Evolutionary conservation across 1,140 invertebrate species (phyloP), one percentile per base, ranked within the genome.

Genomic region (Bombus waltoni): DNA sequence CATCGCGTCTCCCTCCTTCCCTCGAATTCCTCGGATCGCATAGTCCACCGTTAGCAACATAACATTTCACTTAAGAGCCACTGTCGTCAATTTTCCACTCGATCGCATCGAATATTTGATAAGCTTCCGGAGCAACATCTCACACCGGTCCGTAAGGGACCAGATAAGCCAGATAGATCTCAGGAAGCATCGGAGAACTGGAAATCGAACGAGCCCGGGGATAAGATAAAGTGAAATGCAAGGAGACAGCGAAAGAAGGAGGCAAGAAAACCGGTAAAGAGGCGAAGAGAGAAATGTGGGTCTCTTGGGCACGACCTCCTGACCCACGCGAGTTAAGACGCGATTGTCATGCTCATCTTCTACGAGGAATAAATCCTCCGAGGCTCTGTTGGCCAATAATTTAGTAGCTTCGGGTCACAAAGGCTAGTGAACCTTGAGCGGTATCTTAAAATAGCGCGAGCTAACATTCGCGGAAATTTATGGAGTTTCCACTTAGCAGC

Each of bases 251-350:
- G 28, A 15, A 40, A 70, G 42, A 68, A 40, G 22, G 44, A 75
- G n/a, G 38, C 22, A 9, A 77, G 71, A n/a, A 38, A 88, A 62
- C 70, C 38, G 47, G 65, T 62, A 66, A 85, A 81, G 83, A 73
- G 75, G 59, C 35, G 70, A 85, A 18, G 68, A 84, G 42, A 81
- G 73, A 83, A 78, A 89, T 88, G 76, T 76, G 75, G 68, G 88
- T 90, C 87, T 87, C 59, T 68, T 83, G 83, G 68, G 83, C 88
- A 75, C 84, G 89, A 90, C 88, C 88, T 88, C 72, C 66, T 90
- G 83, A 90, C 86, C 82, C 85, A 4, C 18, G 53, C 42, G 18
- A 25, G n/a, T 80, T 77, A 73, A 53, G 75, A 85, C 44, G 40
- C 73, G 85, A 84, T 71, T 66, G 62, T 76, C 85, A 85, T 62